Percentiles rank a stretch among this genome's conserved stretches.
Conservation (phyloP, 1,140 invertebrate species). For the Phymastichus coffea region DNA sequence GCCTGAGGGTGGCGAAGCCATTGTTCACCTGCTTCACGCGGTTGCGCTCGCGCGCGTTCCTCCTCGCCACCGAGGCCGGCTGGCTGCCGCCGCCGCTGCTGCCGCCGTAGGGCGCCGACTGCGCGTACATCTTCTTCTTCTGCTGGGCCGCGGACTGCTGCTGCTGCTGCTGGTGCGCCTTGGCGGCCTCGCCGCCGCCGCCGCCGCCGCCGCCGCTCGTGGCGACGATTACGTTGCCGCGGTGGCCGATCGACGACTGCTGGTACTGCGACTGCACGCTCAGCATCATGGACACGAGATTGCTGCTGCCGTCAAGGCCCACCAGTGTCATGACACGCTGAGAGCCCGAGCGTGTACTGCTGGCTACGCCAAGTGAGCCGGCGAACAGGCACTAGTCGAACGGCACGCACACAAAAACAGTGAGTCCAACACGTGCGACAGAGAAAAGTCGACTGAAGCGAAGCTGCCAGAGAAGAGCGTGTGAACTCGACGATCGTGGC, state of each 20-base stretch:
- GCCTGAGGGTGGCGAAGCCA: constrained; percentile 83
- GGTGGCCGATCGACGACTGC: constrained; percentile 38
- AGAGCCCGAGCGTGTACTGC: not conserved
- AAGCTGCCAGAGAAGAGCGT: not conserved
- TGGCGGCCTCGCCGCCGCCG: constrained; percentile 26
- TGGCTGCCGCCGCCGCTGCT: constrained; percentile 55
- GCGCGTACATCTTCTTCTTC: constrained; percentile 45
- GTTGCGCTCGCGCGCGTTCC: constrained; percentile 91
- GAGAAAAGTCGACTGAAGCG: constrained; percentile 16
- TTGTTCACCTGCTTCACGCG: constrained; percentile 95
- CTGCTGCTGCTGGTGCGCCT: constrained; percentile 20
- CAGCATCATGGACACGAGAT: constrained; percentile 47
- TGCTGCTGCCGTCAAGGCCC: constrained; percentile 36
- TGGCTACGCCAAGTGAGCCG: too few relatives aligned
- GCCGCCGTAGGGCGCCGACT: constrained; percentile 43
- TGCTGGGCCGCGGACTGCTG: constrained; percentile 36
- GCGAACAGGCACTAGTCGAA: too few relatives aligned
- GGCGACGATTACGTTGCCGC: constrained; percentile 48
- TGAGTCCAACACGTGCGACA: not conserved
- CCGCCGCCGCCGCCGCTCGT: constrained; percentile 27
- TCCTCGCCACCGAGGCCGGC: constrained; percentile 81
- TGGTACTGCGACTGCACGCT: constrained; percentile 49
- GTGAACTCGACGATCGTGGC: constrained; percentile 41
- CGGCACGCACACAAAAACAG: too few relatives aligned
- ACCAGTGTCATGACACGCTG: constrained; percentile 53